Base-by-base conservation (phyloP, 2,797 vertebrate species). In the Helostoma temminkii region DNA sequence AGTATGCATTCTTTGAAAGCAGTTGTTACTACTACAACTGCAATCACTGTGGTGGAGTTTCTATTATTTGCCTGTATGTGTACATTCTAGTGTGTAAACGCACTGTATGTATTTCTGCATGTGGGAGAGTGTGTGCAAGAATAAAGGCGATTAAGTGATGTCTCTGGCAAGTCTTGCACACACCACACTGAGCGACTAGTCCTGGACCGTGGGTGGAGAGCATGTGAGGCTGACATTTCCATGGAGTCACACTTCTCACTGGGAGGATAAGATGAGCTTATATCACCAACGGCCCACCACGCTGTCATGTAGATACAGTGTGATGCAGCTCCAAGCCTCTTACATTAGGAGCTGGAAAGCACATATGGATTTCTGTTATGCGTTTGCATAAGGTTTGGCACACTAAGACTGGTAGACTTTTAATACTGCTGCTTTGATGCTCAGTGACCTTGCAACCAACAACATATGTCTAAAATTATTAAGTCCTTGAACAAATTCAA, bases 211-310 rank as follows among this genome's bases (percentile, higher is more conserved):
- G 66, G 80, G 75, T 46, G 78, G 69, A 74, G 50, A 56, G 48
- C 45, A 4, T 67, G 50, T 41, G 58, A 70, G 30, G 9, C 25
- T 74, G 76, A 76, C 48, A 56, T 76, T 66, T 74, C 53, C 32
- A 72, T 52, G 7, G 39, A 58, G 63, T 72, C 60, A 43, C 55
- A 32, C 41, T 42, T 47, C 70, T 46, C 58, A 60, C 58, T 49
- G 74, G 42, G 78, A 76, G 42, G 78, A 80, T 65, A 54, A 77
- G 49, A 68, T 1, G 9, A 70, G 81, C 74, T 86, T 71, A 81
- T 12, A 73, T 59, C 70, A 61, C 14, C 3, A 22, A 22, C 75
- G 64, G 8, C 71, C 73, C 76, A 67, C 74, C 64, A 36, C 10
- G 28, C 67, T 83, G 68, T 74, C 66, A 80, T 71, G 75, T 32